phyloP scores from a whole-genome alignment of 2,113 vertebrate species.

The Hippoglossus stenolepis region DNA sequence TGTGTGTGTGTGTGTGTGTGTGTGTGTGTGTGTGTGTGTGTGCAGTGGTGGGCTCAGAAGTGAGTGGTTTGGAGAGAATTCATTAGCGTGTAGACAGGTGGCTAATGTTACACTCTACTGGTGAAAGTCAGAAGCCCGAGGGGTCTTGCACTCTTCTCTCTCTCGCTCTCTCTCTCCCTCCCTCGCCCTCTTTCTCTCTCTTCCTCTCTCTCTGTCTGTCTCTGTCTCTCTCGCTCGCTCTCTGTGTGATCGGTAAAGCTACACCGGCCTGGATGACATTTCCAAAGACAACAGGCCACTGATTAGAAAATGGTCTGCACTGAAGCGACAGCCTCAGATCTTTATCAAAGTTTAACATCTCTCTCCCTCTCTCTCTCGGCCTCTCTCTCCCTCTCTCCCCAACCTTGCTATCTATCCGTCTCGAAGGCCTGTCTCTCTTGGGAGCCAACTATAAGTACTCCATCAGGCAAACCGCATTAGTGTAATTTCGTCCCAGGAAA shows the following conservation, averaged over 20 bases:
- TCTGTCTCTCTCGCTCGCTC: constrained; percentile 1
- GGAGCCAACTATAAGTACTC: constrained; percentile 85
- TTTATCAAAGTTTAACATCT: constrained; percentile 82
- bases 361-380: constrained; percentile 36
- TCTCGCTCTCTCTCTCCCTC: constrained; percentile 20
- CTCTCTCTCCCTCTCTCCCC: constrained; percentile 40
- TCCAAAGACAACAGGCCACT: constrained; percentile 78
- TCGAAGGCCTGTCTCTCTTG: constrained; percentile 79
- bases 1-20: neutral
- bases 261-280: constrained; percentile 77
- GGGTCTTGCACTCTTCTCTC: constrained; percentile 53
- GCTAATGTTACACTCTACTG: constrained; percentile 79
- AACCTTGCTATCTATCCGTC: constrained; percentile 82
- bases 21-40: constrained; percentile 6
- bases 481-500: constrained; percentile 90
- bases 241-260: constrained; percentile 63
- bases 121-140: constrained; percentile 76
- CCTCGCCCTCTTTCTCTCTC: neutral
- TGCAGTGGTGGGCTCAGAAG: constrained; percentile 57
- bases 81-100: constrained; percentile 84
- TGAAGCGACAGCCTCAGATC: constrained; percentile 84
- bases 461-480: constrained; percentile 87
- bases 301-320: constrained; percentile 84
- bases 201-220: constrained; percentile 11
- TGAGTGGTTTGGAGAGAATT: constrained; percentile 82